A percentile compares a stretch with the other conserved stretches of the same genome.
Evolutionary conservation across 2,113 vertebrate species (phyloP).

Genomic region (Desmodus rotundus): DNA sequence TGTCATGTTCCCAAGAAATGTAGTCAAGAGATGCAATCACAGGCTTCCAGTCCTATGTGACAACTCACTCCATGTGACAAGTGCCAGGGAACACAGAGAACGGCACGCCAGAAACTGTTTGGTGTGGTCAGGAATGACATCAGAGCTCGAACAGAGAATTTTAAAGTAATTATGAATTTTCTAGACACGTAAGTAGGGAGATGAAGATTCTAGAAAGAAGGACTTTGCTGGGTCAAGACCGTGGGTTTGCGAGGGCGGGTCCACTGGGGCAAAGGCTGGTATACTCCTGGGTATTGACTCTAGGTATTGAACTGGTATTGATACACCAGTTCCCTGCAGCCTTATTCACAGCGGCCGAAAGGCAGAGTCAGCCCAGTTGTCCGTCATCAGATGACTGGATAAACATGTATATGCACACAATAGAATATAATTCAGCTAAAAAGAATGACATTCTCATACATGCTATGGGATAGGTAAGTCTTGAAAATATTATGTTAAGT

Average conservation of each 20-base stretch:
- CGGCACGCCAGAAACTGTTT: accelerated
- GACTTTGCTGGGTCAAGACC: neutral
- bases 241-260: neutral
- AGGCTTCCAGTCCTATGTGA: neutral
- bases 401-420: accelerated
- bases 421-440: neutral
- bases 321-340: neutral
- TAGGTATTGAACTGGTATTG: too few relatives aligned
- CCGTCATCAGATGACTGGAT: accelerated
- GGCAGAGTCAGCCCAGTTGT: neutral
- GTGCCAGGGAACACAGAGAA: neutral
- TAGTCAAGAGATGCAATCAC: neutral
- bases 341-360: neutral
- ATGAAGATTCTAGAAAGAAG: neutral
- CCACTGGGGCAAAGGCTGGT: neutral
- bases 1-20: too few relatives aligned
- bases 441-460: neutral
- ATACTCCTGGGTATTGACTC: neutral
- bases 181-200: neutral
- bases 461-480: accelerated
- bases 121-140: neutral
- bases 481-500: neutral
- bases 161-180: neutral
- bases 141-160: neutral
- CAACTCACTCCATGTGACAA: neutral